Evolutionary conservation across 2,113 vertebrate species (phyloP).

Genomic region (Procapra przewalskii): DNA sequence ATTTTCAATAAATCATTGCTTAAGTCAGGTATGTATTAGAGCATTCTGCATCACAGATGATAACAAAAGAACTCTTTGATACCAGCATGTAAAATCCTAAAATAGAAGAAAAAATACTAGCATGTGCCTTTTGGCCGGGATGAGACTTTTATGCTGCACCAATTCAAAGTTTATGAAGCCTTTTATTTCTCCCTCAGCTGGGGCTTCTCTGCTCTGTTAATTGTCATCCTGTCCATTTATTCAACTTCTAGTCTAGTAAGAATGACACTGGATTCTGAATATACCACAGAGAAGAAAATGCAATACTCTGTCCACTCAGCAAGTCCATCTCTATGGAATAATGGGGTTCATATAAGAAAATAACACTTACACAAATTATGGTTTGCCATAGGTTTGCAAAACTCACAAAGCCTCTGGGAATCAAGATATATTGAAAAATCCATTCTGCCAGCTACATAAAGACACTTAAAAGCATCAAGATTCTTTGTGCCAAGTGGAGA

Average conservation of each 20-base stretch:
- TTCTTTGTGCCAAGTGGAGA: constrained; percentile 61
- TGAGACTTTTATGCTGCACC: background rate
- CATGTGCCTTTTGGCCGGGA: background rate
- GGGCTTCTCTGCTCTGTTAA: background rate
- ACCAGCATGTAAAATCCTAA: background rate
- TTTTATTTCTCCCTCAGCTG: constrained; percentile 25
- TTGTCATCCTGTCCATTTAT: constrained; percentile 46
- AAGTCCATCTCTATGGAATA: constrained; percentile 45
- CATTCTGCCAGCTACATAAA: constrained; percentile 64
- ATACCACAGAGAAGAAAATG: constrained; percentile 50
- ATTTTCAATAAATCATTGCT: background rate
- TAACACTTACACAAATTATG: constrained; percentile 61
- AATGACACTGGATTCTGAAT: background rate
- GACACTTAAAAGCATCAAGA: constrained; percentile 65
- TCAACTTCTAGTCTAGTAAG: constrained; percentile 16
- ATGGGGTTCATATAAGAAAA: constrained; percentile 62
- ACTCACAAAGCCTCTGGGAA: constrained; percentile 61
- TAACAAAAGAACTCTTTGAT: background rate
- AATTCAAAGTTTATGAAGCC: background rate
- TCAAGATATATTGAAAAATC: constrained; percentile 70
- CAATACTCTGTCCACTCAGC: constrained; percentile 38
- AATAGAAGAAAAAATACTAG: background rate
- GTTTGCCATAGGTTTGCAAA: constrained; percentile 66
- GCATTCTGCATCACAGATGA: background rate
- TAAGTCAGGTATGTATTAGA: background rate